phyloP scores from a whole-genome alignment of 2,888 invertebrate genomes.

The Nasonia oneida region DNA sequence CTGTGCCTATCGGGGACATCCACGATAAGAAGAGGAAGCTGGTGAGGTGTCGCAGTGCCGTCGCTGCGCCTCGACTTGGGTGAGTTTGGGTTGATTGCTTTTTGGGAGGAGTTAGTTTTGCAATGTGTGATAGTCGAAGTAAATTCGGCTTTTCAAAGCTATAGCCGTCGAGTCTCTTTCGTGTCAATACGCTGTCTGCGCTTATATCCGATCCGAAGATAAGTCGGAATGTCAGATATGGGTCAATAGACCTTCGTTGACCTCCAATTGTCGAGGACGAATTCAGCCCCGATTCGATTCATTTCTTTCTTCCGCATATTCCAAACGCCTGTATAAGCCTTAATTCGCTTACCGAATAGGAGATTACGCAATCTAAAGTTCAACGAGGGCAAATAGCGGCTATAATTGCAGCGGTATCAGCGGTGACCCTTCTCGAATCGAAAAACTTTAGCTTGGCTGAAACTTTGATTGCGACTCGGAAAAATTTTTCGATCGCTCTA shows the following conservation, averaged over 20 bases:
- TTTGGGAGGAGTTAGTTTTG: slow-evolving; percentile 12
- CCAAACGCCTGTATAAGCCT: too few relatives aligned
- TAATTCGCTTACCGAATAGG: too few relatives aligned
- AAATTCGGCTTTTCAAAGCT: too few relatives aligned
- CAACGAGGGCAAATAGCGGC: background rate
- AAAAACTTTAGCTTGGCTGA: slow-evolving; percentile 6
- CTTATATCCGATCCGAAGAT: too few relatives aligned
- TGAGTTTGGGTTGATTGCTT: slow-evolving; percentile 62
- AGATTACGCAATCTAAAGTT: background rate
- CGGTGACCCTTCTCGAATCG: background rate
- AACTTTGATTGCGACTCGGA: slow-evolving; percentile 23
- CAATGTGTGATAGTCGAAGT: too few relatives aligned
- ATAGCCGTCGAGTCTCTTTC: background rate
- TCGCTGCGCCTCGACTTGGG: slow-evolving; percentile 64
- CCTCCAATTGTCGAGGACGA: too few relatives aligned
- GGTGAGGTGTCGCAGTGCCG: slow-evolving; percentile 72
- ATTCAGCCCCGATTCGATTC: too few relatives aligned
- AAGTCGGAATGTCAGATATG: too few relatives aligned
- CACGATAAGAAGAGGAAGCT: slow-evolving; percentile 76
- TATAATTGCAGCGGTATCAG: background rate
- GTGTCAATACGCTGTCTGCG: background rate
- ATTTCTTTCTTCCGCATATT: too few relatives aligned
- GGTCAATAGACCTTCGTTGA: too few relatives aligned
- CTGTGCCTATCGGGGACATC: slow-evolving; percentile 76
- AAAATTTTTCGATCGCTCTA: slow-evolving; percentile 14